These are phyloP conservation scores for Schlechtendalia chinensis DNA, from an alignment of 1,140 invertebrate genomes.

Conservation along the genomic window DNA sequence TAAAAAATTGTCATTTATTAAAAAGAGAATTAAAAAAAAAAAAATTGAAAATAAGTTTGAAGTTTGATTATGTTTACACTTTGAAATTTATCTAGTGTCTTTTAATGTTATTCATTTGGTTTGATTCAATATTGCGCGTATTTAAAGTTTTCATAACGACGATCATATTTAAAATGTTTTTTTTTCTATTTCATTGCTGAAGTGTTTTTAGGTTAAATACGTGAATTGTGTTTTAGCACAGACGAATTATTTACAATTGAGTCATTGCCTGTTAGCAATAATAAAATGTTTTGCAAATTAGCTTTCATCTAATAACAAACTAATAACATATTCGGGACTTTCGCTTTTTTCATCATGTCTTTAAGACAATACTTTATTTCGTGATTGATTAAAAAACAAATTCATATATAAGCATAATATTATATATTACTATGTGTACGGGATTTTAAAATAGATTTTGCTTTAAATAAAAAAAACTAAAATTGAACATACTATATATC, in stretches of 20 bases:
- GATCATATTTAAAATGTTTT: too few relatives aligned
- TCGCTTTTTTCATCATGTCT: neutral
- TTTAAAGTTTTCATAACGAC: too few relatives aligned
- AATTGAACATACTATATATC: neutral
- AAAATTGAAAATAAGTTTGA: too few relatives aligned
- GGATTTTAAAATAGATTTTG: neutral
- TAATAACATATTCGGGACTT: slow-evolving; percentile 26
- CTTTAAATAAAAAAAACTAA: neutral
- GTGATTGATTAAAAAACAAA: slow-evolving; percentile 16
- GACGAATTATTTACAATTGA: neutral
- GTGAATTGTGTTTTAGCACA: neutral
- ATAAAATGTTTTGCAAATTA: slow-evolving; percentile 16
- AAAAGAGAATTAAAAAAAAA: too few relatives aligned
- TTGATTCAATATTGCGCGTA: too few relatives aligned
- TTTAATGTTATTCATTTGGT: too few relatives aligned
- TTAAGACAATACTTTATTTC: neutral
- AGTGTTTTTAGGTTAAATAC: neutral
- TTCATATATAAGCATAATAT: neutral
- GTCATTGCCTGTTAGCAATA: neutral
- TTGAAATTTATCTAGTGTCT: too few relatives aligned
- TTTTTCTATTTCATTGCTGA: neutral
- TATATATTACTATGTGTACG: neutral
- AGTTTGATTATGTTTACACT: too few relatives aligned
- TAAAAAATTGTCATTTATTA: too few relatives aligned
- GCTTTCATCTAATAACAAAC: slow-evolving; percentile 23